A percentile compares a stretch with the other conserved stretches of the same genome.
phyloP scores from a whole-genome alignment of 2,797 vertebrate species.

The Zenarchopterus dispar region DNA sequence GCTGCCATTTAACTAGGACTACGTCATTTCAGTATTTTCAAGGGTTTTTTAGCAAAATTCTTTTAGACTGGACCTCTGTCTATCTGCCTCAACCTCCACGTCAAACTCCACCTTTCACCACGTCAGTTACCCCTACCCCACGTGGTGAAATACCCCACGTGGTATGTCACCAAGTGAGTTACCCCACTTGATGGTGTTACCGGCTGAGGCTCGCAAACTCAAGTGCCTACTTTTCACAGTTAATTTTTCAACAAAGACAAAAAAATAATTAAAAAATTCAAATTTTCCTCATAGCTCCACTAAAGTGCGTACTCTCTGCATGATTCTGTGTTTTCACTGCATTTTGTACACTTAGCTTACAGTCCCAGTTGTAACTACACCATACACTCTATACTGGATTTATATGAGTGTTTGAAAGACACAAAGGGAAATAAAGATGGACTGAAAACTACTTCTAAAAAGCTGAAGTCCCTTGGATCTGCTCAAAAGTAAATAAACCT shows the following conservation, averaged over 20 bases:
- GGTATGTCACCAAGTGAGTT: too few species aligned
- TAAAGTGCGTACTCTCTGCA: not conserved
- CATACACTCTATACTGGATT: not conserved
- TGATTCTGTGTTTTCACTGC: not conserved
- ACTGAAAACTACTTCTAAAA: slow-evolving; percentile 26
- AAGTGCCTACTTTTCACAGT: too few species aligned
- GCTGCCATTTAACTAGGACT: too few species aligned
- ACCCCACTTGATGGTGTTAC: too few species aligned
- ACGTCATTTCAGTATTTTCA: too few species aligned
- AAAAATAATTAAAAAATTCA: not conserved
- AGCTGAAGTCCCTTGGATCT: slow-evolving; percentile 17
- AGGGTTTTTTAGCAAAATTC: too few species aligned
- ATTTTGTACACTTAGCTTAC: not conserved
- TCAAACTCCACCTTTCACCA: too few species aligned
- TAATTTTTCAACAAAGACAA: not conserved
- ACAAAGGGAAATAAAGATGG: not conserved
- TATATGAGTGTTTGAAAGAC: not conserved
- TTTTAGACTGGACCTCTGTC: too few species aligned
- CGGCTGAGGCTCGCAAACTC: too few species aligned
- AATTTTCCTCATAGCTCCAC: not conserved
- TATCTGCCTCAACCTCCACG: too few species aligned
- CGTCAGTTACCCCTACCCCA: too few species aligned
- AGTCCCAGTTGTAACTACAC: not conserved
- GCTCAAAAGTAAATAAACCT: slow-evolving; percentile 58
- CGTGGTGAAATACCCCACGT: too few species aligned